Evolutionary conservation across 2,888 invertebrate genomes (phyloP).

Genomic region (Pocota personata): DNA sequence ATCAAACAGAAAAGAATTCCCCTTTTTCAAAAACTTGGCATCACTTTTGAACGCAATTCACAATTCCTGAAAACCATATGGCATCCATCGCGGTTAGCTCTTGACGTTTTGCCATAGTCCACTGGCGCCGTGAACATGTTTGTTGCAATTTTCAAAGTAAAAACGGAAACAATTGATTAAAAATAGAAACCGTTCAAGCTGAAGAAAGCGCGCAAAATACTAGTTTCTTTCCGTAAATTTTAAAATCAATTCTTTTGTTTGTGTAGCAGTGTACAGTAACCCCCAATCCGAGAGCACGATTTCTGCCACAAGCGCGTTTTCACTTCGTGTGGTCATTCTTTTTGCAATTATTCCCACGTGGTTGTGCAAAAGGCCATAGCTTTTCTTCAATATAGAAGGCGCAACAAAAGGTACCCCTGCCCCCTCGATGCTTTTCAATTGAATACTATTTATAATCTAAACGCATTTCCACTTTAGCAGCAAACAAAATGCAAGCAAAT

Average conservation of each 20-base stretch:
- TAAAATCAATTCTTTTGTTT: not conserved
- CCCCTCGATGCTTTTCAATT: not conserved
- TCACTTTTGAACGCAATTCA: not conserved
- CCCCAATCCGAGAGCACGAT: not conserved
- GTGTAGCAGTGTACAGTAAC: too few relatives aligned
- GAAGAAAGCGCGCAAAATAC: not conserved
- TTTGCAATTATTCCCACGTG: slow-evolving; percentile 2
- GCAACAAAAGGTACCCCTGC: not conserved
- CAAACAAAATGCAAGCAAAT: slow-evolving; percentile 19
- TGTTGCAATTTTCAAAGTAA: slow-evolving; percentile 13
- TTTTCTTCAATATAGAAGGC: not conserved
- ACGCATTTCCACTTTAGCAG: not conserved
- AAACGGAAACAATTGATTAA: not conserved
- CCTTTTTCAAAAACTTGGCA: not conserved
- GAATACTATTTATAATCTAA: slow-evolving; percentile 3
- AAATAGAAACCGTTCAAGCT: not conserved
- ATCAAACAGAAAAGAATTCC: too few relatives aligned
- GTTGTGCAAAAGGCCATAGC: not conserved
- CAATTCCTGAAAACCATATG: not conserved
- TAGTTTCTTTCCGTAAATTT: not conserved
- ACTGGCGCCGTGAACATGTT: slow-evolving; percentile 22
- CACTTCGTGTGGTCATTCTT: not conserved
- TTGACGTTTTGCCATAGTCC: slow-evolving; percentile 23
- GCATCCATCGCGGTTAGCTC: not conserved
- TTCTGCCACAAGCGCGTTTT: not conserved